Conservation (phyloP, 1,140 invertebrate genomes). For the Nomia melanderi region DNA sequence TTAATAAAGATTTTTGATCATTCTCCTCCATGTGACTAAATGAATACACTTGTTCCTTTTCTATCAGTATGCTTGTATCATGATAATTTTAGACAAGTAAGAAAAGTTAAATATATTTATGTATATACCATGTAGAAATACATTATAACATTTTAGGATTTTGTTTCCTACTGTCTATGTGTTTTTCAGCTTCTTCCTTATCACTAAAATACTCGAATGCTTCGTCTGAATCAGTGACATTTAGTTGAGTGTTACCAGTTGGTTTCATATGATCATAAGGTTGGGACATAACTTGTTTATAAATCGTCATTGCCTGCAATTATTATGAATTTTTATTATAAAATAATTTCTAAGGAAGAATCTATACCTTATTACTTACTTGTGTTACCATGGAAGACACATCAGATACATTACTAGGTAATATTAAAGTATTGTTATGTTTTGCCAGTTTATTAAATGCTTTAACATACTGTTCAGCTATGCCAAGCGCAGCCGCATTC, state of each 20-base stretch:
- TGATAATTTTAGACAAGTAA: conserved; percentile 3
- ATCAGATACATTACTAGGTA: conserved; percentile 95
- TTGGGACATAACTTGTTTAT: conserved; percentile 83
- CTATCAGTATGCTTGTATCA: not conserved
- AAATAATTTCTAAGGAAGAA: not conserved
- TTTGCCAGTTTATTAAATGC: conserved; percentile 97
- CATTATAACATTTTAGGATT: conserved; percentile 59
- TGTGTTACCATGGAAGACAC: conserved; percentile 92
- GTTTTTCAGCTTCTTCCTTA: conserved; percentile 80
- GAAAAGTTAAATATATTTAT: conserved; percentile 44
- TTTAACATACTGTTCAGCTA: conserved; percentile 97
- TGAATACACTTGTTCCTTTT: conserved; percentile 7
- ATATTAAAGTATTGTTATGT: conserved; percentile 95
- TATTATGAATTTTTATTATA: conserved; percentile 29
- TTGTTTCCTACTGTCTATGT: conserved; percentile 58
- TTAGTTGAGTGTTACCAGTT: conserved; percentile 28
- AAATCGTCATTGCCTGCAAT: conserved; percentile 86
- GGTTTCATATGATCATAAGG: not conserved
- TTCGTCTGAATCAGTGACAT: conserved; percentile 40
- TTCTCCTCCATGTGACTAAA: not conserved
- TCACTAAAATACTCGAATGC: conserved; percentile 82
- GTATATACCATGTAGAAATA: conserved; percentile 55
- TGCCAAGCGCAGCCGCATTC: conserved; percentile 93
- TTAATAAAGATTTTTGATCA: conserved; percentile 14
- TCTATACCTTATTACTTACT: conserved; percentile 78